phyloP scores from a whole-genome alignment of 2,888 invertebrate genomes.

The Platycheirus rosarum region DNA sequence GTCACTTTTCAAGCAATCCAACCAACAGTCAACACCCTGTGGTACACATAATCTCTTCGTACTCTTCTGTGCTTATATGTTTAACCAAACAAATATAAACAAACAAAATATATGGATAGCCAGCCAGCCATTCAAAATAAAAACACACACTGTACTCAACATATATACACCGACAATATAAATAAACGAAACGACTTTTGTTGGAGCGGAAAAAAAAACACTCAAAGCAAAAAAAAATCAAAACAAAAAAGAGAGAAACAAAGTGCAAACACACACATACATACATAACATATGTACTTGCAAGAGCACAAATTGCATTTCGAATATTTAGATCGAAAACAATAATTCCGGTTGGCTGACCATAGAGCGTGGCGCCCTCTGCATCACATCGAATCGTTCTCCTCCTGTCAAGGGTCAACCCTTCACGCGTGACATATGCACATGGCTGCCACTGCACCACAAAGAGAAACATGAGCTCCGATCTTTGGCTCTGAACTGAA shows the following conservation, averaged over 20 bases:
- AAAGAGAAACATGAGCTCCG: neutral
- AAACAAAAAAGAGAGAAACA: slow-evolving; percentile 22
- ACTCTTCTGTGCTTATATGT: slow-evolving; percentile 29
- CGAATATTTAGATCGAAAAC: slow-evolving; percentile 63
- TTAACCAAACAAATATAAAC: slow-evolving; percentile 43
- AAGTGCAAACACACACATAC: slow-evolving; percentile 35
- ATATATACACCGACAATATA: too few species aligned
- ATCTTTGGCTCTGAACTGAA: too few species aligned
- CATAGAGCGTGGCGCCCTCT: neutral
- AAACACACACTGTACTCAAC: too few species aligned
- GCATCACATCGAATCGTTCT: neutral
- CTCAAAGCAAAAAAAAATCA: slow-evolving; percentile 13
- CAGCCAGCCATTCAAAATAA: slow-evolving; percentile 18
- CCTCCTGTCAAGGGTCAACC: slow-evolving; percentile 24
- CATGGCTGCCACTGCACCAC: slow-evolving; percentile 15
- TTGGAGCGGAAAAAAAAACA: slow-evolving; percentile 32
- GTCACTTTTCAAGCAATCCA: slow-evolving; percentile 43
- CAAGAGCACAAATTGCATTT: slow-evolving; percentile 55
- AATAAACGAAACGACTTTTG: slow-evolving; percentile 32
- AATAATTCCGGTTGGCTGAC: slow-evolving; percentile 63
- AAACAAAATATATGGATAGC: slow-evolving; percentile 33
- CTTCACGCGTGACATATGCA: slow-evolving; percentile 50
- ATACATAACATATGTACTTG: too few species aligned
- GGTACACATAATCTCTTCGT: slow-evolving; percentile 21
- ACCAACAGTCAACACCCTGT: slow-evolving; percentile 24